Evolutionary conservation across 2,797 vertebrate species (phyloP).

Genomic region (Molothrus aeneus): DNA sequence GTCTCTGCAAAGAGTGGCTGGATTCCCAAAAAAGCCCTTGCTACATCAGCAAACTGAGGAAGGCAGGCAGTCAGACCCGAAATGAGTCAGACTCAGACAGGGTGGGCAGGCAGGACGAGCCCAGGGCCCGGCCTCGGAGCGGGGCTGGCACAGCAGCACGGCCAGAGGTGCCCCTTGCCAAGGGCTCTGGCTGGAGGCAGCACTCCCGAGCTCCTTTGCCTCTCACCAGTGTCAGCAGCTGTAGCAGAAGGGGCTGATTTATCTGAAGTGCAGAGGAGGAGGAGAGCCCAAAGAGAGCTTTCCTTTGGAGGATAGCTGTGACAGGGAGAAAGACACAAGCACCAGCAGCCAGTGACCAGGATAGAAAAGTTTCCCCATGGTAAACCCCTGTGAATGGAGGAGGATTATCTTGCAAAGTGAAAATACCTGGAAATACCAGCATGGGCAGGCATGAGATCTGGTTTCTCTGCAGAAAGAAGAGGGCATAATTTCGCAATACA

Average conservation of each 20-base stretch:
- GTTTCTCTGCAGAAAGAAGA: neutral
- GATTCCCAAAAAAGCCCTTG: neutral
- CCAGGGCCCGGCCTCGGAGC: accelerated
- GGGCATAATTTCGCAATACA: neutral
- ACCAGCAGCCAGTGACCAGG: neutral
- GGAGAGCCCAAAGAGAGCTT: neutral
- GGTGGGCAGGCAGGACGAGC: accelerated
- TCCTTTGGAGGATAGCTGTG: neutral
- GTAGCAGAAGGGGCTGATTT: neutral
- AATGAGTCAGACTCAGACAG: neutral
- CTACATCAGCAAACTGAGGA: neutral
- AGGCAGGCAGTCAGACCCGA: neutral
- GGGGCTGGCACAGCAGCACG: neutral
- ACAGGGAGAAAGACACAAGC: neutral
- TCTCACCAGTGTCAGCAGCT: accelerated
- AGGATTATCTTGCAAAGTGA: neutral
- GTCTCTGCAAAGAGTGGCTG: neutral
- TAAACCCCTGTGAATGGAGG: neutral
- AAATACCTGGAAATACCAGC: neutral
- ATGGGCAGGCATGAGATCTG: neutral
- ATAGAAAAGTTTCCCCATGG: neutral
- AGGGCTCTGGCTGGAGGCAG: neutral
- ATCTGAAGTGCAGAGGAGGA: neutral
- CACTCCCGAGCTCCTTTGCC: neutral
- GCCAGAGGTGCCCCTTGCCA: neutral